Percentiles rank a stretch among this genome's conserved stretches.
These are phyloP conservation scores for Oncorhynchus kisutch DNA, from an alignment of 2,113 vertebrate genomes.

Conservation along the genomic window DNA sequence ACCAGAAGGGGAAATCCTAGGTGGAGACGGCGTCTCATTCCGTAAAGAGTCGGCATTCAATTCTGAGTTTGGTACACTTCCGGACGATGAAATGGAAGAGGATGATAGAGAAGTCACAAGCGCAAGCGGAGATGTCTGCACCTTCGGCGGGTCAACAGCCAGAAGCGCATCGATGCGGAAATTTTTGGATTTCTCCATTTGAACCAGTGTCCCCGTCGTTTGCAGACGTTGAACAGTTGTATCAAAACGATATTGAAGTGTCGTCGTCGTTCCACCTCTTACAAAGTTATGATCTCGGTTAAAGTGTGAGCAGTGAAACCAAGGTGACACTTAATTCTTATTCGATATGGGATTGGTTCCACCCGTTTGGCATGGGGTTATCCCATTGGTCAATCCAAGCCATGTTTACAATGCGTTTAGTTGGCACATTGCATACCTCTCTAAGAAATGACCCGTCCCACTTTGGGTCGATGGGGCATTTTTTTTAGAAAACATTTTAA, in stretches of 20 bases:
- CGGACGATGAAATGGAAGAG: slow-evolving; percentile 68
- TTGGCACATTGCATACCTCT: slow-evolving; percentile 18
- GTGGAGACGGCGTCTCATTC: slow-evolving; percentile 86
- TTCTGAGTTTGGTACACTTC: slow-evolving; percentile 71
- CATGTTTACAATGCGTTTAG: slow-evolving; percentile 28
- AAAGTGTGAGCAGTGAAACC: slow-evolving; percentile 59
- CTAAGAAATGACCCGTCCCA: slow-evolving; percentile 1
- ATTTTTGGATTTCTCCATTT: slow-evolving; percentile 97
- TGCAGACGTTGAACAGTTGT: slow-evolving; percentile 12
- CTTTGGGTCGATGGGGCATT: neutral
- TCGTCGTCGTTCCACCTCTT: slow-evolving; percentile 57
- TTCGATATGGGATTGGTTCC: slow-evolving; percentile 67
- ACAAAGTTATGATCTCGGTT: slow-evolving; percentile 56
- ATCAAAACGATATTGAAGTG: slow-evolving; percentile 38
- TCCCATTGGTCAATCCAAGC: slow-evolving; percentile 39
- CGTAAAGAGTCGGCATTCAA: slow-evolving; percentile 73
- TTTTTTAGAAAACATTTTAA: slow-evolving; percentile 40
- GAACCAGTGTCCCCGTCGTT: slow-evolving; percentile 40
- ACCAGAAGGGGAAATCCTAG: slow-evolving; percentile 83
- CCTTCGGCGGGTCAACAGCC: slow-evolving; percentile 88
- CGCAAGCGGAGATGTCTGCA: slow-evolving; percentile 85
- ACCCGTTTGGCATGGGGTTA: slow-evolving; percentile 41
- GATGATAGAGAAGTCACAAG: slow-evolving; percentile 84
- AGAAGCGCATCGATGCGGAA: slow-evolving; percentile 96
- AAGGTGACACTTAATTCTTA: slow-evolving; percentile 61